phyloP scores from a whole-genome alignment of 1,140 invertebrate species.

The Listronotus bonariensis region DNA sequence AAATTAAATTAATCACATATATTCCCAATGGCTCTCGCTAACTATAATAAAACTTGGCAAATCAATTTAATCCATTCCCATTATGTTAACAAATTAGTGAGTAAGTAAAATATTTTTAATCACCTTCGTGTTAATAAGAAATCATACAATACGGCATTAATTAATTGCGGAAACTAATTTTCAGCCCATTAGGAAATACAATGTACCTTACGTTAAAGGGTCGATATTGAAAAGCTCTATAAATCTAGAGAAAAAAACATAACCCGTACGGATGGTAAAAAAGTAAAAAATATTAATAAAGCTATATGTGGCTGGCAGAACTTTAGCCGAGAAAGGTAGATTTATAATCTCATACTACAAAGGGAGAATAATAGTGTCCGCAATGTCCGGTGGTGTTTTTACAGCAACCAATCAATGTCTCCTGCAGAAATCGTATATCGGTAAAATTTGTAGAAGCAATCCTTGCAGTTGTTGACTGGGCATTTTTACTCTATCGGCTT shows the following conservation, averaged over 20 bases:
- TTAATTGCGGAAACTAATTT: slow-evolving; percentile 30
- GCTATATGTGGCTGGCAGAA: slow-evolving; percentile 37
- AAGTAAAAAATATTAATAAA: slow-evolving; percentile 28
- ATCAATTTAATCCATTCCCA: too few species aligned
- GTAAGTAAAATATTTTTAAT: too few species aligned
- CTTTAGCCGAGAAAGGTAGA: slow-evolving; percentile 31
- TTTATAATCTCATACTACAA: slow-evolving; percentile 34
- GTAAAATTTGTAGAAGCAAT: slow-evolving; percentile 29
- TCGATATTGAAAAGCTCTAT: slow-evolving; percentile 26
- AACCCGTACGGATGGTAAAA: slow-evolving; percentile 7
- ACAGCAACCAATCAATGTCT: slow-evolving; percentile 32
- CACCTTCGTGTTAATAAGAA: too few species aligned
- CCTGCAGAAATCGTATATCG: slow-evolving; percentile 28
- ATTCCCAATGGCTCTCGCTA: too few species aligned
- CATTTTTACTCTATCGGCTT: slow-evolving; percentile 12
- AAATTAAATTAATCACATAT: too few species aligned
- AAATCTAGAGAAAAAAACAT: slow-evolving; percentile 21
- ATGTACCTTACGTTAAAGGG: slow-evolving; percentile 19
- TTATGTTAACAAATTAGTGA: too few species aligned
- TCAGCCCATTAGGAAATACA: slow-evolving; percentile 22
- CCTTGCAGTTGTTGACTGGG: slow-evolving; percentile 28
- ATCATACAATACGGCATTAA: slow-evolving; percentile 23
- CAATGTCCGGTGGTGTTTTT: slow-evolving; percentile 31
- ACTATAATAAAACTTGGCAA: too few species aligned
- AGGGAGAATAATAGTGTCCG: slow-evolving; percentile 35